Conservation (phyloP, 64 coral and sea anemone species). For the Hydrozoanthus tunicans region DNA sequence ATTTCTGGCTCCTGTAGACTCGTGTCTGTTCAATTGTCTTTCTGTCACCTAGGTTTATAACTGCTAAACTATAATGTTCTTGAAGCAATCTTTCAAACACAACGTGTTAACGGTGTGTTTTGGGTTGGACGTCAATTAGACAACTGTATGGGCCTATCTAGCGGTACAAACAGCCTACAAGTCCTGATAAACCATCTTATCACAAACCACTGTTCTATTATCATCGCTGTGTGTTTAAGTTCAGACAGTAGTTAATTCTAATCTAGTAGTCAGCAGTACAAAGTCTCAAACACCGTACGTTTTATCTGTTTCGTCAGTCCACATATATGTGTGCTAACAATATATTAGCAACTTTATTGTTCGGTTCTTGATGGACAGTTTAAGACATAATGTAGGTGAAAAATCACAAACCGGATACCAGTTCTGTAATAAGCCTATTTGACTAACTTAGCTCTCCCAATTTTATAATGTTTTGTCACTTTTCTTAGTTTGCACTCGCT, state of each 20-base stretch:
- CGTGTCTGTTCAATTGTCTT: background rate
- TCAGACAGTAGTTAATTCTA: background rate
- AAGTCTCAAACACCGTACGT: background rate
- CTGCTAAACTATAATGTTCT: background rate
- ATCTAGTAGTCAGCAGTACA: background rate
- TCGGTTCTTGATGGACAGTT: background rate
- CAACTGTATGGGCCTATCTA: background rate
- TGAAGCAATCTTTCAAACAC: constrained; percentile 42
- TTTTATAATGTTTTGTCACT: background rate
- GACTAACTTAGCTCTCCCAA: background rate
- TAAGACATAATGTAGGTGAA: background rate
- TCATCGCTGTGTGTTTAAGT: background rate
- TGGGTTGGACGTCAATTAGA: constrained; percentile 2
- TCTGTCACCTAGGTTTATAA: constrained; percentile 12
- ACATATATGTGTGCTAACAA: background rate
- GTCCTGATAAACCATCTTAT: background rate
- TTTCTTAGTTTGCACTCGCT: background rate
- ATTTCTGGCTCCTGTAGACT: background rate
- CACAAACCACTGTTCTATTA: background rate
- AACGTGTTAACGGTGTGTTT: constrained; percentile 29
- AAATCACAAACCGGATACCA: background rate
- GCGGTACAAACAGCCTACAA: background rate
- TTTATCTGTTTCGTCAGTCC: background rate
- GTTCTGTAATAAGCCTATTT: constrained; percentile 1
- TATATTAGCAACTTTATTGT: background rate